Evolutionary conservation across 2,113 vertebrate species (phyloP).

Genomic region (Puma concolor): DNA sequence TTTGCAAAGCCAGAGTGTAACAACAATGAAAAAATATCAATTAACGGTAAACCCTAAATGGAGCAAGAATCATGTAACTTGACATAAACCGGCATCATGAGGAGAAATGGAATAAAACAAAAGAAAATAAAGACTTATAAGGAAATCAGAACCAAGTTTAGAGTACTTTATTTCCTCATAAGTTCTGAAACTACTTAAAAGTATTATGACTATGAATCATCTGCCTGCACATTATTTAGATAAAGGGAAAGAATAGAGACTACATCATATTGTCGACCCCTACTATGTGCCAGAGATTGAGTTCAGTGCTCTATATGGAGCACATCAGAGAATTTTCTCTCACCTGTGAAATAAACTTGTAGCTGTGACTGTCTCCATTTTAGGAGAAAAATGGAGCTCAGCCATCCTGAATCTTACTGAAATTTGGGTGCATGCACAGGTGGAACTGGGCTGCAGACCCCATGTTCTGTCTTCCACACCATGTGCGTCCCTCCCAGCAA

Average conservation of each 20-base stretch:
- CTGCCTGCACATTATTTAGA: conserved; percentile 6
- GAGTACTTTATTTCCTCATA: conserved; percentile 25
- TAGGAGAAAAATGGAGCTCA: background rate
- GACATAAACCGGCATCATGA: conserved; percentile 39
- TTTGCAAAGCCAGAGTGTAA: conserved; percentile 12
- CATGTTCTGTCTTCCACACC: background rate
- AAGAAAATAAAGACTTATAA: conserved; percentile 59
- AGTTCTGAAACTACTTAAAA: conserved; percentile 60
- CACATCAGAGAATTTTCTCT: conserved; percentile 14
- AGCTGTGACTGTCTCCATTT: background rate
- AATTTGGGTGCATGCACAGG: background rate
- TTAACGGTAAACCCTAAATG: conserved; percentile 59
- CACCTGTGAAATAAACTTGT: background rate
- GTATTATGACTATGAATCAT: conserved; percentile 45
- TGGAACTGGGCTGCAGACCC: background rate
- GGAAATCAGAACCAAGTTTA: conserved; percentile 66
- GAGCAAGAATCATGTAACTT: conserved; percentile 52
- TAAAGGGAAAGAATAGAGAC: background rate
- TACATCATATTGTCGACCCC: background rate
- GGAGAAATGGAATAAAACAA: conserved; percentile 50
- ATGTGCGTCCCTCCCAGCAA: background rate
- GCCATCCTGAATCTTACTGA: background rate
- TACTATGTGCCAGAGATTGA: background rate
- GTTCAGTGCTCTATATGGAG: background rate
- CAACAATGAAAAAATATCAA: conserved; percentile 53